phyloP scores from a whole-genome alignment of 2,797 vertebrate genomes.

The Sternotherus odoratus region DNA sequence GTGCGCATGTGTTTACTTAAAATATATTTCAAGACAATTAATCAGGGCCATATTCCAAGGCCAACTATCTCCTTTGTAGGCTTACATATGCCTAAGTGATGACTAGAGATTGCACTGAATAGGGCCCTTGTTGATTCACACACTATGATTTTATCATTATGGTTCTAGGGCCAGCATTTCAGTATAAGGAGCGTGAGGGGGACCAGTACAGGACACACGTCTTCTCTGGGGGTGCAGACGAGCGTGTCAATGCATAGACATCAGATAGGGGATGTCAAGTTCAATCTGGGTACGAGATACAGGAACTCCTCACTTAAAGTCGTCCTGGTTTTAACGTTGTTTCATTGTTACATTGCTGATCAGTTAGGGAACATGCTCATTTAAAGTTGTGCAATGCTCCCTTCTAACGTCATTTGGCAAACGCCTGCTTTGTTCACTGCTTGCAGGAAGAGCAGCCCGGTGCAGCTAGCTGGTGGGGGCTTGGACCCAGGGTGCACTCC shows the following conservation, averaged over 20 bases:
- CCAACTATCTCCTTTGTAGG: background rate
- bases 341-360: too few relatives aligned
- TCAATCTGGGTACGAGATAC: background rate
- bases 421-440: too few relatives aligned
- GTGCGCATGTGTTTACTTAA: background rate
- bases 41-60: background rate
- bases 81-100: background rate
- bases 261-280: background rate
- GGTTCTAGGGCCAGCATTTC: background rate
- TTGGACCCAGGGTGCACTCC: too few relatives aligned
- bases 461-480: too few relatives aligned
- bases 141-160: background rate
- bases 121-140: background rate
- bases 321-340: too few relatives aligned
- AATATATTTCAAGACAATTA: background rate
- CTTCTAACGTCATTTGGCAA: too few relatives aligned
- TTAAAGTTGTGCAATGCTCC: too few relatives aligned
- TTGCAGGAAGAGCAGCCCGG: too few relatives aligned
- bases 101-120: background rate
- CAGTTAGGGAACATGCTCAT: too few relatives aligned
- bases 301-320: too few relatives aligned
- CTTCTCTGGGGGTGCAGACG: background rate
- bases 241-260: background rate
- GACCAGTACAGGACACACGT: background rate
- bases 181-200: background rate